Evolutionary conservation across 2,113 vertebrate species (phyloP).

Genomic region (Malurus alboscapulatus): DNA sequence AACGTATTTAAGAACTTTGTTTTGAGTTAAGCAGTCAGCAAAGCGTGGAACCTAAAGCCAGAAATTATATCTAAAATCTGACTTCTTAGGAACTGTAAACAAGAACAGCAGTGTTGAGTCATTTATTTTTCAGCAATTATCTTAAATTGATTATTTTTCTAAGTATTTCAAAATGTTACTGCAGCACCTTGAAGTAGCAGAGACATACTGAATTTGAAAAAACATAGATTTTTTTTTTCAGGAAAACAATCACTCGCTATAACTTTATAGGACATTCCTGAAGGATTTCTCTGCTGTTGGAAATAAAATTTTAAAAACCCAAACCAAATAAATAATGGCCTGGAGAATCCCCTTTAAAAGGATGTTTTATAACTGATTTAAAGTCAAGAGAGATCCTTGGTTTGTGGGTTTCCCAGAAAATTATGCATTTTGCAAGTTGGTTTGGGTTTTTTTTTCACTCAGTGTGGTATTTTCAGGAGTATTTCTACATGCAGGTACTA

Average conservation of each 20-base stretch:
- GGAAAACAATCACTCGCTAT: background rate
- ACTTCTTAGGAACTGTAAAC: slow-evolving; percentile 12
- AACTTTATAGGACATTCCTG: background rate
- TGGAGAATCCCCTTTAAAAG: background rate
- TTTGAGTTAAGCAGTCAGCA: background rate
- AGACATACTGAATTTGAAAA: background rate
- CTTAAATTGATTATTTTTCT: background rate
- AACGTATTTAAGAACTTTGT: background rate
- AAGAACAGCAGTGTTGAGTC: background rate
- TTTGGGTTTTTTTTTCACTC: background rate
- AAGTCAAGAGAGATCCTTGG: background rate
- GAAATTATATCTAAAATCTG: background rate
- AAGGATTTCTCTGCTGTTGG: background rate
- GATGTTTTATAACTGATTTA: background rate
- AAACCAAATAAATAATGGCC: background rate
- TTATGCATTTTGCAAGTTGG: background rate
- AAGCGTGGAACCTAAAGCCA: background rate
- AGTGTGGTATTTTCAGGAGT: background rate
- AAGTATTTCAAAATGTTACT: background rate
- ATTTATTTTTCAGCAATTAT: slow-evolving; percentile 11
- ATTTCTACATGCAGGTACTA: background rate
- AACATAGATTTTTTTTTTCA: background rate
- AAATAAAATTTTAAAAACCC: background rate
- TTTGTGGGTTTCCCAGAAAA: background rate
- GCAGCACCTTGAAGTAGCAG: background rate